Evolutionary conservation across 2,113 vertebrate genomes (phyloP), one percentile per base, ranked within the genome.

Genomic region (Varanus komodoensis): DNA sequence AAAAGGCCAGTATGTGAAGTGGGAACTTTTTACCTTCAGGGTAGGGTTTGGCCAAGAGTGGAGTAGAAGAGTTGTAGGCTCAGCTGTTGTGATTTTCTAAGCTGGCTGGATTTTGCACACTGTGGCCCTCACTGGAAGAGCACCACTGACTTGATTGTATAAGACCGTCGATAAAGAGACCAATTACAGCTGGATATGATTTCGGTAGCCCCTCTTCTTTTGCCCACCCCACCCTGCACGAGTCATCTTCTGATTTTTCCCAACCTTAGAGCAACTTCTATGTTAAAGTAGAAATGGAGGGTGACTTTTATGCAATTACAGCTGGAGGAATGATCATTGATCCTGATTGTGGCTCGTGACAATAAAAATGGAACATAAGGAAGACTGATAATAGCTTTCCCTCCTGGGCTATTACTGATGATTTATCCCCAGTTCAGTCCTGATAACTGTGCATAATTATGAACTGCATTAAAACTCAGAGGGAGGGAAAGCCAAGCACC

Each of bases 301-400:
- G 94, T 94, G 95, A 92, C 92, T 96, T 95, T 94, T 93, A 93
- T 89, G 94, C 95, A 96, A 95, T 96, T 96, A 96, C 69, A 91
- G 94, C 88, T 93, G 94, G 93, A 95, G 94, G 94, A 95, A 95
- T 94, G 94, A 96, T 94, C 96, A 96, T 96, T 96, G 96, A 97
- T 97, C 95, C 94, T 94, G 95, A 96, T 95, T 96, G 95, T 95
- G 91, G 95, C 93, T 95, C 90, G 90, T 94, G 96, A 96, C 95
- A 95, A 96, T 95, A 96, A 96, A 96, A 95, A 93, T 94, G 95
- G 95, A 95, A 95, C 95, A 97, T 95, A 96, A 97, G 96, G 96
- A 97, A 96, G 96, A 95, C 95, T 92, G 95, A 96, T 96, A 97
- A 96, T 97, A 96, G 96, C 95, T 94, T 96, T 95, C 95, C 91